Conservation (phyloP, 2,888 invertebrate species). For the Meghimatium bilineatum region DNA sequence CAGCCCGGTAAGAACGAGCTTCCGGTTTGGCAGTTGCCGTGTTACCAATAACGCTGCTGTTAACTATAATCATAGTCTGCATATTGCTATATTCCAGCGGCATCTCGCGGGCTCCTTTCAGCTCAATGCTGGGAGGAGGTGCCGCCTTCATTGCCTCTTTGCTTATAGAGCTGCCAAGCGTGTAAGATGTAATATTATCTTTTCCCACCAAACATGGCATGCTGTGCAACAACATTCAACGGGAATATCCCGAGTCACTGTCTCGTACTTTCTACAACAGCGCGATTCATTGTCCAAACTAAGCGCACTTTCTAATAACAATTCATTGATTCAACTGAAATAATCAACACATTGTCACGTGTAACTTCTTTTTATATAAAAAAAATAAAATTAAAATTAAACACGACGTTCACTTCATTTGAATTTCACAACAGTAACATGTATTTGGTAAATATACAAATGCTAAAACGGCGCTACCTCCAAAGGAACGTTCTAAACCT, state of each 20-base stretch:
- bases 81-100: not conserved
- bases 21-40: not conserved
- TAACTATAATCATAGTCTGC: not conserved
- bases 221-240: not conserved
- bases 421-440: too few species aligned
- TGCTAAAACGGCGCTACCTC: too few species aligned
- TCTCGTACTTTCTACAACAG: not conserved
- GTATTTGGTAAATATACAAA: too few species aligned
- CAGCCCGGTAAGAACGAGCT: not conserved
- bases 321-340: too few species aligned
- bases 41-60: not conserved
- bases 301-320: not conserved
- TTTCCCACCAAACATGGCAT: conserved; percentile 36
- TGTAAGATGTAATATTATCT: not conserved
- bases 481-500: too few species aligned
- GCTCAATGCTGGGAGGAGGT: not conserved
- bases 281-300: not conserved
- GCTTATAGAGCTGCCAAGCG: not conserved
- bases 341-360: too few species aligned
- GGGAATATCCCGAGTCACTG: not conserved
- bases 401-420: too few species aligned
- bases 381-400: too few species aligned
- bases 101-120: not conserved
- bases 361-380: too few species aligned
- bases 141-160: not conserved